These are phyloP conservation scores for Marisa cornuarietis DNA, from an alignment of 1,140 invertebrate species.

Conservation along the genomic window DNA sequence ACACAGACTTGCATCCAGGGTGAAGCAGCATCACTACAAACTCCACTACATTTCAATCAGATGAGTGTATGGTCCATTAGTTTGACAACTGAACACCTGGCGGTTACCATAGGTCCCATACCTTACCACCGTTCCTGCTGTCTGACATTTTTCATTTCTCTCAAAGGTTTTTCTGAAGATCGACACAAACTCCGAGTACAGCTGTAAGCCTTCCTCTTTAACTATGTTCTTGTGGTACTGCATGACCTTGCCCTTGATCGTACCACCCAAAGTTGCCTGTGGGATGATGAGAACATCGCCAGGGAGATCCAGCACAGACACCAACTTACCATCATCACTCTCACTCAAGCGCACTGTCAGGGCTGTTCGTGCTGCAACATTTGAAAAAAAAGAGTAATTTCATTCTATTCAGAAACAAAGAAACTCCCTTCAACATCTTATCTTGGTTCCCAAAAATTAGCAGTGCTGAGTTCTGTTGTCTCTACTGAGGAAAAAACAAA, in stretches of 20 bases:
- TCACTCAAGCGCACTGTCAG: constrained; percentile 59
- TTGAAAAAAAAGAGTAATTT: not conserved
- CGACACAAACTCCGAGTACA: constrained; percentile 62
- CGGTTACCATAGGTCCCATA: constrained; percentile 67
- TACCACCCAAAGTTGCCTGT: constrained; percentile 68
- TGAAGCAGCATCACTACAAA: not conserved
- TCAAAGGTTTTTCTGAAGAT: constrained; percentile 44
- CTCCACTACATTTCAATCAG: constrained; percentile 60
- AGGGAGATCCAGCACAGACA: constrained; percentile 61
- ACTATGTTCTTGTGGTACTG: constrained; percentile 67
- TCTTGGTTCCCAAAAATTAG: too few species aligned
- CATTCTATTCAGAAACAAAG: not conserved
- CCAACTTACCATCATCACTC: constrained; percentile 49
- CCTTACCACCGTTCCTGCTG: constrained; percentile 47
- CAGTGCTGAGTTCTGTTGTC: too few species aligned
- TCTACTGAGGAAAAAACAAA: too few species aligned
- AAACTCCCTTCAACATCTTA: too few species aligned
- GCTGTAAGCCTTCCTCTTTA: constrained; percentile 61
- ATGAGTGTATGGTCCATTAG: constrained; percentile 68
- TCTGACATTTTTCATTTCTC: constrained; percentile 36
- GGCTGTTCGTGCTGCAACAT: constrained; percentile 60
- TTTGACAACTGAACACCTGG: constrained; percentile 66
- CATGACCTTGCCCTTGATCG: constrained; percentile 65
- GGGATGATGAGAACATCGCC: constrained; percentile 67
- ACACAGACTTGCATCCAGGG: too few species aligned